Base-by-base conservation (phyloP, 2,888 invertebrate genomes). In the Tetropium fuscum region DNA sequence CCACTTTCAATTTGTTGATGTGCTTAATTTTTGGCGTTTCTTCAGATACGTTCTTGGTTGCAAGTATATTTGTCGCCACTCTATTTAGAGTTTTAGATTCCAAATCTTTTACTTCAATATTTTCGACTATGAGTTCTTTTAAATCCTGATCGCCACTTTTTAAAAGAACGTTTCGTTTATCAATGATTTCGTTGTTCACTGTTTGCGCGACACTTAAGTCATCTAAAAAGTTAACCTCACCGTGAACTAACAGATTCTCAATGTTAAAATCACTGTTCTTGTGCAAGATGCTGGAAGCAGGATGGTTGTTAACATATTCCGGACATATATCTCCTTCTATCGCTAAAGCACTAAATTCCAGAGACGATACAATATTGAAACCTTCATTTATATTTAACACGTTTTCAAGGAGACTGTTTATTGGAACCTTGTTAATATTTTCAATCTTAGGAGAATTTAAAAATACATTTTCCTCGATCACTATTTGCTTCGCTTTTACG, bases 61-160 rank as follows among this genome's bases (percentile, higher is more conserved):
- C n/a, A n/a, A n/a, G n/a, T n/a, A n/a, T n/a, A 3, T 34, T 34
- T 34, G 13, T 11, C 32, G 69, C 57, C 8, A 76, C 48, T 45
- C 74, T 71, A 54, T 80, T 80, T 8, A 80, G 56, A 32, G 58
- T 63, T 38, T 66, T 51, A 2, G 72, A 68, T 41, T 69, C 64
- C 6, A 80, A 48, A 36, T 73, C 68, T 8, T 72, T 58, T 2
- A 71, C 66, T 11, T 53, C 56, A 13, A 78, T 43, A 20, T 62
- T 56, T 10, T 55, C 43, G n/a, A 73, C 45, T 3, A 78, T 66
- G 10, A 80, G 51, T 2, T 81, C 65, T 53, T 74, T 72, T 15
- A 86, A 77, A 40, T 78, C 74, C 66, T 83, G 81, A 57, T 79
- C 56, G 65, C 76, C 63, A 10, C 68, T 63, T 15, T 68, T 75